These are phyloP conservation scores for Lepidurus arcticus DNA, from an alignment of 1,140 invertebrate species.

Conservation along the genomic window DNA sequence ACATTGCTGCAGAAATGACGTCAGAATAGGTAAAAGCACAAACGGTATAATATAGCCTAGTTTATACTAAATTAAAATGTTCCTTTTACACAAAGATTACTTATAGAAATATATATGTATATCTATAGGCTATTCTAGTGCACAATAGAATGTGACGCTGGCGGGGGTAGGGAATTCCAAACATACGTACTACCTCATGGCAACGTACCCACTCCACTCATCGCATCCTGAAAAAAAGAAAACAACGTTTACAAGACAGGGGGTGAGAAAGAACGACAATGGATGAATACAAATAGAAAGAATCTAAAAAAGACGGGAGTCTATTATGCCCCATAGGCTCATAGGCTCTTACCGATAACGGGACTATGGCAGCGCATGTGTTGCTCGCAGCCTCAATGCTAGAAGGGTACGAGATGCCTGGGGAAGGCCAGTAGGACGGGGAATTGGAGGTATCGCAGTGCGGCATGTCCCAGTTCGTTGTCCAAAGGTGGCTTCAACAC, in stretches of 20 bases:
- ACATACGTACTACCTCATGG: background rate
- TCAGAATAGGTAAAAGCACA: background rate
- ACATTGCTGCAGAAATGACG: background rate
- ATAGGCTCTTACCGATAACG: background rate
- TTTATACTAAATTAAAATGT: no score
- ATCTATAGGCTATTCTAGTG: background rate
- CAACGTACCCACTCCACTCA: background rate
- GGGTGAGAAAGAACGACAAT: background rate
- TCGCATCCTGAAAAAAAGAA: background rate
- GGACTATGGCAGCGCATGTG: slow-evolving; percentile 20
- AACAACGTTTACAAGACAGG: background rate
- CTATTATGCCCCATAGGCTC: background rate
- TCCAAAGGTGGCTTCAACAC: background rate
- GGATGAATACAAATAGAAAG: background rate
- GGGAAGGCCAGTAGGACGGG: background rate
- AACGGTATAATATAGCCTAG: no score
- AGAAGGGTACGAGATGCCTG: background rate
- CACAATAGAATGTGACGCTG: slow-evolving; percentile 3
- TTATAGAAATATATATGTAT: no score
- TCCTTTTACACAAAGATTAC: no score
- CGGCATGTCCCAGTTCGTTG: background rate
- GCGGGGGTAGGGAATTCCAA: background rate
- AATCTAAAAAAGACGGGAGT: background rate
- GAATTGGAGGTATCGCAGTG: slow-evolving; percentile 12
- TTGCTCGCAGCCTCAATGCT: background rate